Evolutionary conservation across 2,113 vertebrate genomes (phyloP).

Genomic region (Crotalus tigris): DNA sequence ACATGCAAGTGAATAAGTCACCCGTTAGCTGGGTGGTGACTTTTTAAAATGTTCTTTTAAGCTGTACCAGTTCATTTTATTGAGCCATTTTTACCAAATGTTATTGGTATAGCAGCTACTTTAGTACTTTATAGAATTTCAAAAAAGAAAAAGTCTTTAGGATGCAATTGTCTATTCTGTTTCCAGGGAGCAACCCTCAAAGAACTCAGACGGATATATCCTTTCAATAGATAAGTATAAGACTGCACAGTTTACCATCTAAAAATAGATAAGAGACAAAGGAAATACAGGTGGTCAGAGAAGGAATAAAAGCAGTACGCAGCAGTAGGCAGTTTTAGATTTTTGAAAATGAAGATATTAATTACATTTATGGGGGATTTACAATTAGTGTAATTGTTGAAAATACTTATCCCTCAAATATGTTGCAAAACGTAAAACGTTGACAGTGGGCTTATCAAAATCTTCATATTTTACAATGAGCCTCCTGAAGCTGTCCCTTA

Average conservation of each 20-base stretch:
- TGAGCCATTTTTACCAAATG: neutral
- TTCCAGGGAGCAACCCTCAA: neutral
- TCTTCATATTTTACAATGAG: conserved; percentile 24
- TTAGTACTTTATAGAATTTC: neutral
- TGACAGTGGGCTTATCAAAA: conserved; percentile 55
- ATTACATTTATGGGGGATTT: conserved; percentile 21
- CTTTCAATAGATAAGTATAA: neutral
- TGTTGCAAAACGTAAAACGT: conserved; percentile 51
- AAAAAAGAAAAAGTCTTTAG: neutral
- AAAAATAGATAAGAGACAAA: neutral
- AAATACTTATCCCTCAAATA: conserved; percentile 30
- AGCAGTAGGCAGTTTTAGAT: neutral
- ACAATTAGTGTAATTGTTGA: conserved; percentile 32
- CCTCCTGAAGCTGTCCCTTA: conserved; percentile 45
- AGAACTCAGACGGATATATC: neutral
- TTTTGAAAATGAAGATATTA: neutral
- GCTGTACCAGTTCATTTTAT: neutral
- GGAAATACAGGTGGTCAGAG: neutral
- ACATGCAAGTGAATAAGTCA: neutral
- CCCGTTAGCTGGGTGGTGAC: neutral
- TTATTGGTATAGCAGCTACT: neutral
- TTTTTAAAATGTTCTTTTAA: neutral
- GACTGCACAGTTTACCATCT: neutral
- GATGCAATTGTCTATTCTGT: neutral
- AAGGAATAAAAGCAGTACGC: neutral